Base-by-base conservation (phyloP, 1,140 invertebrate genomes). In the Oedothorax gibbosus region DNA sequence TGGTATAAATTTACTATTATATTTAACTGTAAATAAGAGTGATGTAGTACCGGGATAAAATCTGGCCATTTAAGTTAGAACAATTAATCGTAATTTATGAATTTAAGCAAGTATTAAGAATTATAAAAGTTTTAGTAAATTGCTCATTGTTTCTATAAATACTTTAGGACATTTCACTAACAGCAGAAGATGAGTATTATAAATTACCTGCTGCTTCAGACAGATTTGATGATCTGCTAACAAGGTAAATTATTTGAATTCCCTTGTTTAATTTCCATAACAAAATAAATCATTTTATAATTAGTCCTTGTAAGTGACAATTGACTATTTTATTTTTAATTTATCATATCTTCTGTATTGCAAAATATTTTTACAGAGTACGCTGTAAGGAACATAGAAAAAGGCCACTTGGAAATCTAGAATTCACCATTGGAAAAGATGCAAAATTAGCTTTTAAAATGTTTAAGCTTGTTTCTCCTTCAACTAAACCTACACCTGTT, bases 351-450 rank as follows among this genome's bases (percentile, higher is more conserved):
- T 35, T 1, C 35, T 35, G 35, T 35, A 35, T 35, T 35, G 35
- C 1, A 68, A 68, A 9, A 18, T 75, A 69, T 54, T 60, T 83
- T 60, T 9, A 35, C 20, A 87, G 91, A 82, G 90, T 92, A 7
- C 86, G 89, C 68, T 88, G 88, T 7, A 90, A 91, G 81, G 90
- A 90, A 69, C 90, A 91, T 87, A 91, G 91, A 85, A 91, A 91
- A 85, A 87, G 91, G 71, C 89, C 90, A 4, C 66, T 89, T 14
- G 88, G 89, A 15, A 88, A 88, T 76, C 88, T 92, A 20, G 85
- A 88, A 3, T 89, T 92, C 64, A 87, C 86, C 10, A 65, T 92
- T 14, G 90, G 90, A 9, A 88, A 89, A 60, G 91, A 89, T 60
- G 75, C 92, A 2, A 88, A 89, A 35, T 87, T 92, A 11, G 88